Percentiles rank a stretch among this genome's conserved stretches.
Evolutionary conservation across 1,140 invertebrate genomes (phyloP).

Genomic region (Lycorma delicatula): DNA sequence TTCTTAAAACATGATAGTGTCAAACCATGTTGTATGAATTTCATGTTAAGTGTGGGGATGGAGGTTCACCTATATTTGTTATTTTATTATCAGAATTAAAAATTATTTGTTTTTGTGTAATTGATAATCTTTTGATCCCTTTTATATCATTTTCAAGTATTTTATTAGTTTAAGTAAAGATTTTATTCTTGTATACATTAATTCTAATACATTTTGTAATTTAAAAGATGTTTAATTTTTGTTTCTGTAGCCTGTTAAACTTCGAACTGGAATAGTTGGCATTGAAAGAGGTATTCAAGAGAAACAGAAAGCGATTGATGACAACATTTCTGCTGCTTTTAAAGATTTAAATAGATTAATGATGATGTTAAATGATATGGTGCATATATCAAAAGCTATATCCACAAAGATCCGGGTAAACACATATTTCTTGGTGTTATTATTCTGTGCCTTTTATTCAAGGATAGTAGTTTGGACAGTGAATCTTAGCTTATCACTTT

Average conservation of each 20-base stretch:
- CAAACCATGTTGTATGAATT: too few relatives aligned
- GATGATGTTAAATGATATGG: slow-evolving; percentile 97
- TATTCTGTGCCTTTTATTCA: slow-evolving; percentile 7
- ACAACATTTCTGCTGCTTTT: slow-evolving; percentile 87
- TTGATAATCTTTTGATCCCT: background rate
- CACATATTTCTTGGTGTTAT: slow-evolving; percentile 15
- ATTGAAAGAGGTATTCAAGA: slow-evolving; percentile 89
- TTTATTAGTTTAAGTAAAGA: background rate
- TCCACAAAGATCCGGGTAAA: slow-evolving; percentile 82
- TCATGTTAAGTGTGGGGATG: too few relatives aligned
- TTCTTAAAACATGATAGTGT: too few relatives aligned
- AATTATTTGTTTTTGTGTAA: too few relatives aligned
- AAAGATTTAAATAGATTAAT: slow-evolving; percentile 92
- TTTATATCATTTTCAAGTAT: background rate
- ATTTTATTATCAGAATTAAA: too few relatives aligned
- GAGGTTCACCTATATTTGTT: too few relatives aligned
- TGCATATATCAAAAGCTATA: slow-evolving; percentile 82
- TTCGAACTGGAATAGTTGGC: slow-evolving; percentile 83
- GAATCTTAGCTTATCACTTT: too few relatives aligned
- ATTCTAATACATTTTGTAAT: too few relatives aligned
- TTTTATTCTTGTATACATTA: too few relatives aligned
- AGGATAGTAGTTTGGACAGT: too few relatives aligned
- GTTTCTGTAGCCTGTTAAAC: slow-evolving; percentile 45
- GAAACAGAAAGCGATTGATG: slow-evolving; percentile 81
- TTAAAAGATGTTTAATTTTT: too few relatives aligned